Base-by-base conservation (phyloP, 1,140 invertebrate species). In the Proales similis region DNA sequence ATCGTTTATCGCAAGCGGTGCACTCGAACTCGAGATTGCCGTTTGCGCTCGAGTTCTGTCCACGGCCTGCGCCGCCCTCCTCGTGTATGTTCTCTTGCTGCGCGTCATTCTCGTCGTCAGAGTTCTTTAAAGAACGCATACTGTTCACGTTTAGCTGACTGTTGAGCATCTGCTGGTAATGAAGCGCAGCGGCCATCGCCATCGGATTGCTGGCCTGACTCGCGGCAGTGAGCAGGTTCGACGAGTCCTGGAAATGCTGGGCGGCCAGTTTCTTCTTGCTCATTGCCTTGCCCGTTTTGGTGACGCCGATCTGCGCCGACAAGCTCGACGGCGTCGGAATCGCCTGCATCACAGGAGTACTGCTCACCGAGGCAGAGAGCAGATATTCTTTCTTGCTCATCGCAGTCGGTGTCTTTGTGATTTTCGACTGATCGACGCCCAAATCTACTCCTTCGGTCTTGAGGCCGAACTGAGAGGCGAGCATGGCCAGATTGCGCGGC, bases 1-100 rank as follows among this genome's bases (percentile, higher is more conserved):
- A 57, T 43, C 45, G 39, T 57, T 57, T 57, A 14, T 57, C 51
- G 22, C 51, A 57, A 26, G 51, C 51, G 2, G 51, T 27, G 9
- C 51, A 57, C 6, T 57, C 51, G 26, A 57, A 57, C 32, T 57
- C 51, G 14, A 57, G 20, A 27, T 57, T 57, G 2, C n/a, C 30
- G 9, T 9, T 36, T 12, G 38, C 49, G 26, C 27, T 42, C 1
- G 19, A 11, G 17, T 57, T 42, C 3, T 42, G 24, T 9, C 45
- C 51, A 3, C 45, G 36, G 22, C 4, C 39, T 20, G 33, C 14
- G 9, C 14, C 33, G 14, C 33, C 33, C 14, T 36, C 14, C 9
- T 9, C 9, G 14, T 36, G 33, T 36, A 36, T 36, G 33, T 36
- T 36, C 14, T 36, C 9, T 9, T 36, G 9, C 9, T 36, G 36